Evolutionary conservation across 2,113 vertebrate genomes (phyloP), one percentile per base, ranked within the genome.

Genomic region (Oncorhynchus clarkii): DNA sequence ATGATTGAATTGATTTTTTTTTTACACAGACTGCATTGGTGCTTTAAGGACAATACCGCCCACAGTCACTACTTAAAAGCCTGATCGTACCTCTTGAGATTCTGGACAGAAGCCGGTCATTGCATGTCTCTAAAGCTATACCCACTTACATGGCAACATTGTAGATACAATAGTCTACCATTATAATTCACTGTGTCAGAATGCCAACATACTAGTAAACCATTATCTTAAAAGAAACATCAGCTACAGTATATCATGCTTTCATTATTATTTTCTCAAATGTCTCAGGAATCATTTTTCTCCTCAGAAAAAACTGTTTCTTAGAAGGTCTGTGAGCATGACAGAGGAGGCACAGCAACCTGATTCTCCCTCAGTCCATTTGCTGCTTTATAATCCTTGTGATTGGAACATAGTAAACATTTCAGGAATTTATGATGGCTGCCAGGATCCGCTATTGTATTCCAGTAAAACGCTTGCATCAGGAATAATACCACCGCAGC

Each of bases 351-450:
- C 29, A 22, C 67, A 13, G 16, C 70, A n/a, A 77, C 39, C 2
- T 77, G 66, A 74, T 62, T 51, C 24, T 67, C 71, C 67, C 67
- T 27, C 72, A 73, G 51, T 76, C 60, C 39, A 82, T 83, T 83
- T 71, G 60, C 70, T 82, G 78, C 67, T 80, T 79, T 69, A 80
- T 85, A 76, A 80, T 81, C 29, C 67, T 68, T 72, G 60, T 80
- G 48, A 83, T 60, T 73, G 82, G n/a, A 62, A 62, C 59, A 62
- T 62, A 77, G 59, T 29, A 68, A 67, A 81, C 71, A 57, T 82
- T 88, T 76, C 69, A 81, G 71, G 71, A 82, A 81, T 76, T 71
- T 79, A 81, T 59, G 60, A 69, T 18, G 45, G 39, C 62, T 78
- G 71, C 77, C 80, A 84, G 26, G 67, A 71, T 69, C 34, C n/a